Evolutionary conservation across 2,113 vertebrate species (phyloP).

Genomic region (Bothrops jararaca): DNA sequence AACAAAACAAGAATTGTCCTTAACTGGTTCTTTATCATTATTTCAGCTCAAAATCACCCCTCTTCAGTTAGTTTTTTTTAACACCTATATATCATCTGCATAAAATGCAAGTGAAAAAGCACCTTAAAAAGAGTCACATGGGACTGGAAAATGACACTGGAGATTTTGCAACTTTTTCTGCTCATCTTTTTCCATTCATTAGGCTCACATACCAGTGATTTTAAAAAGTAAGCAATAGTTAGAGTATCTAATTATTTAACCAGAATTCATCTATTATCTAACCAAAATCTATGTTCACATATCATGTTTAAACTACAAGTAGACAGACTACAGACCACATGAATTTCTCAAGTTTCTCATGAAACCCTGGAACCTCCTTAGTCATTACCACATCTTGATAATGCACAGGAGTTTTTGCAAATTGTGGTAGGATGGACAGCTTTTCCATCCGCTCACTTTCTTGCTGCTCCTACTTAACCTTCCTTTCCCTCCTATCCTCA

Average conservation of each 20-base stretch:
- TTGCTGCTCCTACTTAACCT: not conserved
- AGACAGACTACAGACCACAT: not conserved
- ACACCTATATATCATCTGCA: not conserved
- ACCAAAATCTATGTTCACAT: not conserved
- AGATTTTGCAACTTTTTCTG: not conserved
- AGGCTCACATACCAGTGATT: not conserved
- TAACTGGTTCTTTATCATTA: not conserved
- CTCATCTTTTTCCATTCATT: not conserved
- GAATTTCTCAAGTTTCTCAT: not conserved
- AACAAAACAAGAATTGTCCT: not conserved
- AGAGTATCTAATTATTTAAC: not conserved
- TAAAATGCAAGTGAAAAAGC: not conserved
- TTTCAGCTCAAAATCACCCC: not conserved
- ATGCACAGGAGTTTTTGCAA: not conserved
- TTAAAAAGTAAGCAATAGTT: not conserved
- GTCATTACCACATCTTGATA: not conserved
- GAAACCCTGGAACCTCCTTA: not conserved
- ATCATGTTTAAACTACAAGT: not conserved
- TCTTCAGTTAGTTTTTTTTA: not conserved
- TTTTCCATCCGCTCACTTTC: not conserved
- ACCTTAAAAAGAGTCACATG: not conserved
- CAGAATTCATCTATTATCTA: not conserved
- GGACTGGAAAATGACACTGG: not conserved
- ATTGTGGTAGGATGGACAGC: not conserved
- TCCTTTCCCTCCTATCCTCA: not conserved